Conservation (phyloP, 2,888 invertebrate genomes). For the Meandrusa payeni region DNA sequence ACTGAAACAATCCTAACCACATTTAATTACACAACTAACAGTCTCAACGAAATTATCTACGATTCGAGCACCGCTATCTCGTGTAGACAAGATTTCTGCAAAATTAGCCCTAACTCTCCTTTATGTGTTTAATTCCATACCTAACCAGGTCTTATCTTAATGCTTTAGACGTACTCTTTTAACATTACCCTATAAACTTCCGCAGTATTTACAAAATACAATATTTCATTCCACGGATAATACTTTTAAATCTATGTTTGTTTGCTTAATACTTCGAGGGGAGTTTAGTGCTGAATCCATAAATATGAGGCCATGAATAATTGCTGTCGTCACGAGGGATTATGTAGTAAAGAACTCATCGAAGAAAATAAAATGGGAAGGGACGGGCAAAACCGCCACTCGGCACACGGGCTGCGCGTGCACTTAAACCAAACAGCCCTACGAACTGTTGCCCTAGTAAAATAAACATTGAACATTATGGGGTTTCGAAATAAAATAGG, state of each 20-base stretch:
- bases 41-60: too few relatives aligned
- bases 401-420: conserved; percentile 37
- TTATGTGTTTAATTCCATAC: too few relatives aligned
- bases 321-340: conserved; percentile 16
- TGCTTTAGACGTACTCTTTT: conserved; percentile 20
- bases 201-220: conserved; percentile 1
- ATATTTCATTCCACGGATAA: conserved; percentile 5
- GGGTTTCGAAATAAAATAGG: conserved; percentile 33
- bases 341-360: conserved; percentile 24
- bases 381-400: conserved; percentile 36
- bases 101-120: too few relatives aligned
- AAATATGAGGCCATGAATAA: conserved; percentile 18
- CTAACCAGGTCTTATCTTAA: too few relatives aligned
- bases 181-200: neutral
- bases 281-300: conserved; percentile 3
- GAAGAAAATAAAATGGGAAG: conserved; percentile 31
- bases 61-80: too few relatives aligned
- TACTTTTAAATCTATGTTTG: conserved; percentile 10
- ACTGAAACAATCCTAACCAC: too few relatives aligned
- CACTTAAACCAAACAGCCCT: conserved; percentile 59
- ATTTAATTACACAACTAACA: too few relatives aligned
- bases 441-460: conserved; percentile 58
- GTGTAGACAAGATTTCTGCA: too few relatives aligned
- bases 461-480: conserved; percentile 50
- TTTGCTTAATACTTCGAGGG: conserved; percentile 11